Conservation (phyloP, 2,888 invertebrate species). For the Cataglyphis albicans region DNA sequence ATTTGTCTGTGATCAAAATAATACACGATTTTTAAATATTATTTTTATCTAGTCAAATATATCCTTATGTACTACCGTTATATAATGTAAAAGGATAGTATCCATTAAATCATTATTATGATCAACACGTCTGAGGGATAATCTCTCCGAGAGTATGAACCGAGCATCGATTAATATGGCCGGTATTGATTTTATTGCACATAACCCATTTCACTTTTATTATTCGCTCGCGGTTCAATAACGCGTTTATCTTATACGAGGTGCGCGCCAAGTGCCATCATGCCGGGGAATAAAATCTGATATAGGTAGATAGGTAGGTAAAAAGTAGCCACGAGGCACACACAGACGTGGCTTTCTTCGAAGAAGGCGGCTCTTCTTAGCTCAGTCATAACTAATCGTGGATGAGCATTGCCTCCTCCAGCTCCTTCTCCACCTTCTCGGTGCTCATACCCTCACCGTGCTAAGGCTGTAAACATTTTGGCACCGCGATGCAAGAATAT, state of each 20-base stretch:
- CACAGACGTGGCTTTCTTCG: conserved; percentile 59
- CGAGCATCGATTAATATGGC: conserved; percentile 25
- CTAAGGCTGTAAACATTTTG: conserved; percentile 82
- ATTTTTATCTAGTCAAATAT: not conserved
- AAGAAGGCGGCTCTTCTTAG: conserved; percentile 71
- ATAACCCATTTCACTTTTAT: conserved; percentile 34
- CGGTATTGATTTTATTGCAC: conserved; percentile 25
- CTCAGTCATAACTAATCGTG: conserved; percentile 78
- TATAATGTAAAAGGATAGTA: not conserved
- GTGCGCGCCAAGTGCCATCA: conserved; percentile 62
- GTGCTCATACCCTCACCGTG: conserved; percentile 59
- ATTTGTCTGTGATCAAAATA: not conserved
- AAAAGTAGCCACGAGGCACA: conserved; percentile 39
- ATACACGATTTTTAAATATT: conserved; percentile 1
- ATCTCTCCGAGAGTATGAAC: not conserved
- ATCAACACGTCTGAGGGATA: not conserved
- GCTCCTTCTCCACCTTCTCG: conserved; percentile 38
- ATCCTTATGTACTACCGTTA: not conserved
- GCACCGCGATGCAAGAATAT: conserved; percentile 79
- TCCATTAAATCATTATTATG: not conserved
- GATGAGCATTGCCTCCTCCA: conserved; percentile 60
- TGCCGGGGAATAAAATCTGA: conserved; percentile 56
- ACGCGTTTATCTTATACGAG: conserved; percentile 40
- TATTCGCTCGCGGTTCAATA: conserved; percentile 37
- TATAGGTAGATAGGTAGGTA: conserved; percentile 51